Evolutionary conservation across 2,113 vertebrate genomes (phyloP), one percentile per base, ranked within the genome.

Genomic region (Leuciscus idus): DNA sequence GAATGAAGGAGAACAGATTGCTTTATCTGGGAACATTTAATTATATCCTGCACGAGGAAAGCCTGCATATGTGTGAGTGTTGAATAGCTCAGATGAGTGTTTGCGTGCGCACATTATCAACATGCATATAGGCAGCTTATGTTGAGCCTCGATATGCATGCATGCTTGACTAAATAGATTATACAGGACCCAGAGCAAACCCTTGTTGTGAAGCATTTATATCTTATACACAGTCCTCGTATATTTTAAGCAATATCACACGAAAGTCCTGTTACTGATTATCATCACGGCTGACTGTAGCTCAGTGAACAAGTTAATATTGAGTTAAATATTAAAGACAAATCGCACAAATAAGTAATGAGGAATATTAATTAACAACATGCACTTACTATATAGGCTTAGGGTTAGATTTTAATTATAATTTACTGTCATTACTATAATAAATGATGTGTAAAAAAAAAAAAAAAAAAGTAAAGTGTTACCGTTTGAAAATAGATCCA

Each of bases 21-120:
- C 26, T 77, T 36, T 78, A 57, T 73, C 68, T 72, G 68, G 6
- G 36, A 72, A 72, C 68, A 72, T 72, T 72, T 72, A 72, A 43
- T 72, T 72, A 72, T 43, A 9, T 72, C 33, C 33, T 72, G 68
- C 68, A 23, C 19, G 43, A 5, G 33, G 23, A 72, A 72, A 10
- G 19, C 36, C 68, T 23, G 33, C 43, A 9, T 61, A 1, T 26
- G n/a, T 68, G 64, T 68, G 68, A 11, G 68, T 39, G 66, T 36
- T 23, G 68, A 39, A 36, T 21, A 70, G 19, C 33, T 70, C 33
- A 39, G 66, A 70, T 21, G 66, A 55, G 17, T 55, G 52, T 19
- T 55, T 55, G 52, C 21, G 52, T 55, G 52, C 2, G 52, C 52
- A 6, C 55, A 57, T 57, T 57, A 23, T 57, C 55, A 57, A 57